Base-by-base conservation (phyloP, 2,888 invertebrate genomes). In the Cabera pusaria region DNA sequence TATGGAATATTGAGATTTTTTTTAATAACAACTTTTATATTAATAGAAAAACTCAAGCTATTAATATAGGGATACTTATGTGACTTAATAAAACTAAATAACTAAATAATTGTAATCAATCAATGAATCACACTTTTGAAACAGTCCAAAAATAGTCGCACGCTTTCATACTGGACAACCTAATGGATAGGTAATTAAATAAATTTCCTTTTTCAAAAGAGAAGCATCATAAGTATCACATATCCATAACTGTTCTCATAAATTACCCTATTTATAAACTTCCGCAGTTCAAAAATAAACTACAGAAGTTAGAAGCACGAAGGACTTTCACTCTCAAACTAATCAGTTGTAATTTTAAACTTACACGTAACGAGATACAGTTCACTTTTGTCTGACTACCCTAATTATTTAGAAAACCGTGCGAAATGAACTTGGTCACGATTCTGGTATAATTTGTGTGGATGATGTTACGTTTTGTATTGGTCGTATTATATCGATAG, bases 321-420 rank as follows among this genome's bases (percentile, higher is more conserved):
- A 53, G 37, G 51, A 66, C 68, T 68, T 68, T 66, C 67, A 65
- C 66, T 65, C 41, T 55, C 52, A 46, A 50, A 53, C 53, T 47
- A 48, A 52, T 55, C 44, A 54, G 36, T 20, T 22, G 7, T 17
- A 17, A 6, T 16, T 27, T 23, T 33, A 24, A 55, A 57, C 58
- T 49, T 34, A 56, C 46, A 38, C 1, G n/a, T 3, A 5, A 28
- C 14, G 3, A 6, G 0, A 14, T 6, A 50, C 12, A 25, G 52
- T 48, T 16, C 19, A 42, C 19, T 49, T 45, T 31, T 26, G 19
- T 26, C 7, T 49, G 16, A 16, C 40, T 19, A 28, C 14, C 17
- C 16, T 8, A n/a, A 20, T 8, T 36, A 26, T 11, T 9, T 29
- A 20, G 21, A 35, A 44, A 37, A 55, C 37, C 55, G 43, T 50